Evolutionary conservation across 1,140 invertebrate genomes (phyloP), one percentile per base, ranked within the genome.

Genomic region (Drosophila erecta): DNA sequence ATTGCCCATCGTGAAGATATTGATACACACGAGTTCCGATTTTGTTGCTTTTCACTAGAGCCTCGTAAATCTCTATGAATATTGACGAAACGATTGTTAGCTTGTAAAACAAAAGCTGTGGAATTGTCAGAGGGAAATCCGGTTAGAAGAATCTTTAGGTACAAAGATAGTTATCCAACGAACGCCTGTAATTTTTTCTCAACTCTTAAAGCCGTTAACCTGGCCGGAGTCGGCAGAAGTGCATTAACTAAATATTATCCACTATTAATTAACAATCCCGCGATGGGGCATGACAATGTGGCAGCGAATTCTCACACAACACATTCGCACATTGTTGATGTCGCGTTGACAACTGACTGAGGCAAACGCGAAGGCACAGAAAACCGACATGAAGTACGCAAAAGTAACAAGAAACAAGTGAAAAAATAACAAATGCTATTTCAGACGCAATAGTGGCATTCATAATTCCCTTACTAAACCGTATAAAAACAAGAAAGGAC

Each of bases 221-320:
- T 46, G 57, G 30, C 41, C 57, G 30, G 43, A 43, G 35, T 33
- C 33, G 49, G 58, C 47, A 44, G 35, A 44, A 57, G 33, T 58
- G 58, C 44, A 69, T 69, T 75, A 54, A 64, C 44, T 33, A 59
- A 76, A 75, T 57, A 76, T 58, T 76, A 54, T 35, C 54, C 53
- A 64, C 37, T 57, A 74, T 60, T 40, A 40, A 71, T 64, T 30
- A 77, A 56, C 79, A 77, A 67, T 81, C 75, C 70, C 64, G 60
- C 79, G 71, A 67, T 76, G 61, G 22, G 38, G 61, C 71, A 84
- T 71, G 71, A 75, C 80, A 64, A 46, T 46, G 46, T 50, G 30
- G 55, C 58, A 53, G 55, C 79, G 46, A 81, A 84, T 84, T 84
- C 80, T 84, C 80, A 84, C 76, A 80, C 47, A 70, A 84, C 79